phyloP scores from a whole-genome alignment of 2,888 invertebrate species.

The Drosophila melanosoma region DNA sequence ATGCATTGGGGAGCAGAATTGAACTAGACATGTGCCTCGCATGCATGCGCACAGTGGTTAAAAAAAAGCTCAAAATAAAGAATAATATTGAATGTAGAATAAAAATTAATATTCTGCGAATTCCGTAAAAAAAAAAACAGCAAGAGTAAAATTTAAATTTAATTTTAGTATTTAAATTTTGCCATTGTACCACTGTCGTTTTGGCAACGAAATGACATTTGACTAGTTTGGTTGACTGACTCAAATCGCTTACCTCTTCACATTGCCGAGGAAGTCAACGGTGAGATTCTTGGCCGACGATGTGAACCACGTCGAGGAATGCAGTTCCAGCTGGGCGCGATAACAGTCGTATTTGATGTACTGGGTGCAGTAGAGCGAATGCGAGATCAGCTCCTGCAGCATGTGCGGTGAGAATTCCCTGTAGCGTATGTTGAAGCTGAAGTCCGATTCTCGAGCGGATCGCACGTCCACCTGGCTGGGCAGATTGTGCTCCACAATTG shows the following conservation, averaged over 20 bases:
- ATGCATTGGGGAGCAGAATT: neutral
- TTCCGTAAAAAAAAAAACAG: too few relatives aligned
- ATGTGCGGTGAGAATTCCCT: constrained; percentile 95
- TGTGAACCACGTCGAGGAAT: constrained; percentile 95
- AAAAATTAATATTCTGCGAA: neutral
- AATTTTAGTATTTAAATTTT: too few relatives aligned
- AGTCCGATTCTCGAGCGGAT: constrained; percentile 91
- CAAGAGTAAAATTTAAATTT: too few relatives aligned
- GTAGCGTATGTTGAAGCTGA: constrained; percentile 94
- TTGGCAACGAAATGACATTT: constrained; percentile 35
- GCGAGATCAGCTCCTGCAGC: constrained; percentile 95
- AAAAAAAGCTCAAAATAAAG: too few relatives aligned
- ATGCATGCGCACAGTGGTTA: neutral
- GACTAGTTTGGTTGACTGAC: constrained; percentile 13
- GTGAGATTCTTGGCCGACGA: constrained; percentile 91
- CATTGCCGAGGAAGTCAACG: constrained; percentile 93
- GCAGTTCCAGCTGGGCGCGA: constrained; percentile 93
- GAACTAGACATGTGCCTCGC: neutral
- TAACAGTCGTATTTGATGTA: constrained; percentile 96
- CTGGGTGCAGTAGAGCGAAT: constrained; percentile 95
- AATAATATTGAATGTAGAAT: neutral
- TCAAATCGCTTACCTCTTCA: constrained; percentile 87
- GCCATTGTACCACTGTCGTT: neutral
- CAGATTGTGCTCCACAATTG: constrained; percentile 95
- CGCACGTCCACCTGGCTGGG: constrained; percentile 96